Conservation (phyloP, 1,140 invertebrate genomes). For the Pogonus chalceus region DNA sequence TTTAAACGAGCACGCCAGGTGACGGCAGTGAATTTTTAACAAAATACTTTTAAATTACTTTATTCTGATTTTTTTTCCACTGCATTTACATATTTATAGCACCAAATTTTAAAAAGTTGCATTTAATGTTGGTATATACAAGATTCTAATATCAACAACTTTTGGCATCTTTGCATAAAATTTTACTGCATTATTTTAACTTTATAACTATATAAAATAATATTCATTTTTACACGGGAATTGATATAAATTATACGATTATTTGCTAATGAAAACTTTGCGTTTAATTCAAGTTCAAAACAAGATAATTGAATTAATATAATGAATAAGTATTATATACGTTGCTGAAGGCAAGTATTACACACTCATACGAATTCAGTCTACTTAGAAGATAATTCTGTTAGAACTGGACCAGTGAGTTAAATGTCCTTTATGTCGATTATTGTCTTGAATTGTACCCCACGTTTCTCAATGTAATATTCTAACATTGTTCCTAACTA, state of each 20-base stretch:
- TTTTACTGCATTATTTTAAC: too few species aligned
- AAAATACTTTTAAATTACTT: constrained; percentile 4
- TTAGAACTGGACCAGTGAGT: neutral
- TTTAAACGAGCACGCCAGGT: neutral
- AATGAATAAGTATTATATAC: too few species aligned
- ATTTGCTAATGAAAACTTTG: too few species aligned
- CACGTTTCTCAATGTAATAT: neutral
- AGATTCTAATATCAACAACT: neutral
- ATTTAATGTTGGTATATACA: neutral
- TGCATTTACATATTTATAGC: constrained; percentile 2
- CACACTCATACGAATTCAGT: too few species aligned
- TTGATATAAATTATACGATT: too few species aligned
- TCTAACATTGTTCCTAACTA: neutral
- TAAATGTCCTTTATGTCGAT: constrained; percentile 1
- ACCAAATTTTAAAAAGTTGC: constrained; percentile 3
- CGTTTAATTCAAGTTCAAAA: too few species aligned
- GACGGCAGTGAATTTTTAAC: neutral
- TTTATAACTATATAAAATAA: too few species aligned
- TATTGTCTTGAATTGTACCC: neutral
- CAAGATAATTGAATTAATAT: too few species aligned
- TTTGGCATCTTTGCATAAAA: too few species aligned
- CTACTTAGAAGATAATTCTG: too few species aligned
- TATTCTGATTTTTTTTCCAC: neutral
- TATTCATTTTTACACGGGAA: too few species aligned
- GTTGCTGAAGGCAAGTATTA: too few species aligned